These are phyloP conservation scores for Mallotus villosus DNA, from an alignment of 2,797 vertebrate genomes.

Conservation along the genomic window DNA sequence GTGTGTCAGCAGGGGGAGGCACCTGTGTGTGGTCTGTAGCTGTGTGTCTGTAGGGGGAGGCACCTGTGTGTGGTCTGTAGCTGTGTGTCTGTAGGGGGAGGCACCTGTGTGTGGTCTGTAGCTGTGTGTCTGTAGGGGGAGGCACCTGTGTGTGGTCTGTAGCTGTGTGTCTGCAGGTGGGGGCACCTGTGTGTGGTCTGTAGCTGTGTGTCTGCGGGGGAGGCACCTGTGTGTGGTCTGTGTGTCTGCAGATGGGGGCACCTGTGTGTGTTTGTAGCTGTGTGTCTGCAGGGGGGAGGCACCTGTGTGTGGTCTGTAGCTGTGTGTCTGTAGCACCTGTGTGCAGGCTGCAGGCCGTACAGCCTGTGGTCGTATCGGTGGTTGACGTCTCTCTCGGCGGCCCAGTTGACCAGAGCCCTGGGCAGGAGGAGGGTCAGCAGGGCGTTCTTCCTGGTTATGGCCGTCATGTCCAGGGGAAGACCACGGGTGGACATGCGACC, in stretches of 20 bases:
- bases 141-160: neutral
- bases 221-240: neutral
- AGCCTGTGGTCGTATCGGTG: conserved; percentile 77
- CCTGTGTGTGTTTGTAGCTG: too few relatives aligned
- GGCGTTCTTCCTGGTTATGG: conserved; percentile 62
- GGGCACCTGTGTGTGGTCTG: too few relatives aligned
- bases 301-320: neutral
- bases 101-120: conserved; percentile 70
- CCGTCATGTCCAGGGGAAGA: conserved; percentile 80
- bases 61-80: neutral
- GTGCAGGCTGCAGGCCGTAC: conserved; percentile 78
- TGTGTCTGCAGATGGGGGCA: too few relatives aligned
- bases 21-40: too few relatives aligned
- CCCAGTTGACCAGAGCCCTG: conserved; percentile 52
- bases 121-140: too few relatives aligned
- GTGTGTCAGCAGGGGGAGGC: too few relatives aligned
- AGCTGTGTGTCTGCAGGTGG: too few relatives aligned
- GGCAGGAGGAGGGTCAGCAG: conserved; percentile 69
- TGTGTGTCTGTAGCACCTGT: conserved; percentile 68
- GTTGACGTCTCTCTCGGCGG: conserved; percentile 68
- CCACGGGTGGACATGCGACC: conserved; percentile 73
- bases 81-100: neutral
- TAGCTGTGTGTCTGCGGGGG: too few relatives aligned
- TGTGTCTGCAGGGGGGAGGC: too few relatives aligned
- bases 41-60: too few relatives aligned